Percentiles rank a stretch among this genome's conserved stretches.
These are phyloP conservation scores for Eustalomyia histrio DNA, from an alignment of 2,888 invertebrate genomes.

Conservation along the genomic window DNA sequence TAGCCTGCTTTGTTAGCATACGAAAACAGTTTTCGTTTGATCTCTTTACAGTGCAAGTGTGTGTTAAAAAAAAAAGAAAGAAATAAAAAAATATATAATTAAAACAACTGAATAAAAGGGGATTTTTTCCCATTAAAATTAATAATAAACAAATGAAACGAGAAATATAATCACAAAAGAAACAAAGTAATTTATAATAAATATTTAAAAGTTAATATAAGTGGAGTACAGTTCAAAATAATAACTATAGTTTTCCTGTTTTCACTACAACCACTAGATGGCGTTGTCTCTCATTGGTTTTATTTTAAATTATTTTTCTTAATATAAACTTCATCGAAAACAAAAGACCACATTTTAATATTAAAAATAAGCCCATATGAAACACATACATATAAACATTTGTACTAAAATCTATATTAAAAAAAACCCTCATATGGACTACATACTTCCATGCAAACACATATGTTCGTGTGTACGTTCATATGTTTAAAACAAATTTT, in stretches of 20 bases:
- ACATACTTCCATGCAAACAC: too few relatives aligned
- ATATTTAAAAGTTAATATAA: not conserved
- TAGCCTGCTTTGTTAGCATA: slow-evolving; percentile 59
- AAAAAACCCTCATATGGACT: slow-evolving; percentile 25
- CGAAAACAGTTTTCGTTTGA: slow-evolving; percentile 64
- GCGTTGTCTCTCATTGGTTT: slow-evolving; percentile 27
- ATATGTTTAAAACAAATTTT: not conserved
- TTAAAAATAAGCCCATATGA: slow-evolving; percentile 43
- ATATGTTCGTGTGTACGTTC: not conserved
- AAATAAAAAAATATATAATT: slow-evolving; percentile 6
- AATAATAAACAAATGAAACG: not conserved
- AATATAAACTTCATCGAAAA: not conserved
- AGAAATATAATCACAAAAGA: not conserved
- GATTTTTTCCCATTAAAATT: slow-evolving; percentile 6
- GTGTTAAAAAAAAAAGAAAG: slow-evolving; percentile 46
- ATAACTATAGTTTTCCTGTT: slow-evolving; percentile 14
- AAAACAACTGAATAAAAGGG: slow-evolving; percentile 48
- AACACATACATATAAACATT: slow-evolving; percentile 21
- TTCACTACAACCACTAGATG: slow-evolving; percentile 29
- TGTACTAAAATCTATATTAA: slow-evolving; percentile 2
- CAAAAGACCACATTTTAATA: slow-evolving; percentile 22
- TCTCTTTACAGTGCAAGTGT: slow-evolving; percentile 64
- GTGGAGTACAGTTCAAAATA: slow-evolving; percentile 1
- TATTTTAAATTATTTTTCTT: not conserved
- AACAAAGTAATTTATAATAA: slow-evolving; percentile 5